Evolutionary conservation across 2,888 invertebrate species (phyloP).

Genomic region (Ceriagrion tenellum): DNA sequence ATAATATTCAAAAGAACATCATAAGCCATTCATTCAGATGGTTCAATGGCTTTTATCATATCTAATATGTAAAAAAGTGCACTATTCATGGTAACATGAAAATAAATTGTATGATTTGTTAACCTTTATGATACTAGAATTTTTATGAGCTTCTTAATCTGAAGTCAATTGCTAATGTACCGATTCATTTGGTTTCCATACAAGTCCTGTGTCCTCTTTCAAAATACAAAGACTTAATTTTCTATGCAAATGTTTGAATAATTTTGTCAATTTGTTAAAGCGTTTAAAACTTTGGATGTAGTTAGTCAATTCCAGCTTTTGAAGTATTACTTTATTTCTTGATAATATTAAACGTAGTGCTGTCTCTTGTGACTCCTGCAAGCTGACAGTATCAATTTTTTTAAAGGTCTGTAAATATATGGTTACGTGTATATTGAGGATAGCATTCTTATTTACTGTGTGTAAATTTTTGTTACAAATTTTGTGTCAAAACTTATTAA

Average conservation of each 20-base stretch:
- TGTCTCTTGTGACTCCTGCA: neutral
- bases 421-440: neutral
- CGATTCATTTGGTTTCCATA: neutral
- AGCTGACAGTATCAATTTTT: neutral
- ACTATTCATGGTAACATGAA: constrained; percentile 58
- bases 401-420: neutral
- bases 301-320: constrained; percentile 16
- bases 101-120: constrained; percentile 54
- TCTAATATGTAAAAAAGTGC: constrained; percentile 57
- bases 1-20: constrained; percentile 12
- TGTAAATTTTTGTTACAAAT: neutral
- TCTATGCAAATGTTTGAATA: neutral
- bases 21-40: constrained; percentile 29
- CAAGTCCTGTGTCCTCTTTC: neutral
- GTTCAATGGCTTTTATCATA: constrained; percentile 56
- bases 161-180: constrained; percentile 23
- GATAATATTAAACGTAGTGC: neutral
- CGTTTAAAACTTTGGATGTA: neutral
- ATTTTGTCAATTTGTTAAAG: neutral
- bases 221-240: neutral
- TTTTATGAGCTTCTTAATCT: constrained; percentile 50
- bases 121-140: constrained; percentile 16
- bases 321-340: neutral
- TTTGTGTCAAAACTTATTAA: neutral
- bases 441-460: neutral